phyloP scores from a whole-genome alignment of 2,888 invertebrate genomes.

The Cactoblastis cactorum region DNA sequence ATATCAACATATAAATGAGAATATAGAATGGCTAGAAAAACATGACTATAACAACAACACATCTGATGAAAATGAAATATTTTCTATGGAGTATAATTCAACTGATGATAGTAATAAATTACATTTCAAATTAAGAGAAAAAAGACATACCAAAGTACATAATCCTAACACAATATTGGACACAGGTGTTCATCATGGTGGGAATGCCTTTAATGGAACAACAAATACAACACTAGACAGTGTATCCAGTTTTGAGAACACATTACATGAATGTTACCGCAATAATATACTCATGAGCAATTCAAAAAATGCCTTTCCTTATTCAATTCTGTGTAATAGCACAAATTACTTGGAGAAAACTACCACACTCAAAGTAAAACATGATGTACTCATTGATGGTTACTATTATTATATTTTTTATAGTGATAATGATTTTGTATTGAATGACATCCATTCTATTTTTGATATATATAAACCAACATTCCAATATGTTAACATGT shows the following conservation, averaged over 20 bases:
- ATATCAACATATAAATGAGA: slow-evolving; percentile 15
- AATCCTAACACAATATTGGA: slow-evolving; percentile 81
- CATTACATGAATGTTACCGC: slow-evolving; percentile 86
- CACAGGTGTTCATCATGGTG: slow-evolving; percentile 87
- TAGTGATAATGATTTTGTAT: slow-evolving; percentile 89
- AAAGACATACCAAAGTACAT: slow-evolving; percentile 58
- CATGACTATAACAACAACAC: slow-evolving; percentile 12
- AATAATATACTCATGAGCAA: slow-evolving; percentile 86
- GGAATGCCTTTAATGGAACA: slow-evolving; percentile 82
- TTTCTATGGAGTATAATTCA: slow-evolving; percentile 6
- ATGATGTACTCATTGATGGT: slow-evolving; percentile 86
- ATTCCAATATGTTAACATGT: slow-evolving; percentile 86
- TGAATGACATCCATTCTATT: slow-evolving; percentile 89
- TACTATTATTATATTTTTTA: slow-evolving; percentile 95
- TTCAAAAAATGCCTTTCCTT: slow-evolving; percentile 76
- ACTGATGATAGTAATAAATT: slow-evolving; percentile 9
- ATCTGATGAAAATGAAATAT: slow-evolving; percentile 2
- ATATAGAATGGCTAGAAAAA: slow-evolving; percentile 19
- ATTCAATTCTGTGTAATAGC: slow-evolving; percentile 83
- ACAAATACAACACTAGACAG: slow-evolving; percentile 74
- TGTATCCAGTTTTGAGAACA: slow-evolving; percentile 91
- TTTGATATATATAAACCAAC: slow-evolving; percentile 93
- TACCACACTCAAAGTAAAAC: slow-evolving; percentile 82
- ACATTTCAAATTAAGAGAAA: slow-evolving; percentile 31
- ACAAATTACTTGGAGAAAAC: slow-evolving; percentile 84